Base-by-base conservation (phyloP, 64 coral and sea anemone species). In the Platygyra sinensis region DNA sequence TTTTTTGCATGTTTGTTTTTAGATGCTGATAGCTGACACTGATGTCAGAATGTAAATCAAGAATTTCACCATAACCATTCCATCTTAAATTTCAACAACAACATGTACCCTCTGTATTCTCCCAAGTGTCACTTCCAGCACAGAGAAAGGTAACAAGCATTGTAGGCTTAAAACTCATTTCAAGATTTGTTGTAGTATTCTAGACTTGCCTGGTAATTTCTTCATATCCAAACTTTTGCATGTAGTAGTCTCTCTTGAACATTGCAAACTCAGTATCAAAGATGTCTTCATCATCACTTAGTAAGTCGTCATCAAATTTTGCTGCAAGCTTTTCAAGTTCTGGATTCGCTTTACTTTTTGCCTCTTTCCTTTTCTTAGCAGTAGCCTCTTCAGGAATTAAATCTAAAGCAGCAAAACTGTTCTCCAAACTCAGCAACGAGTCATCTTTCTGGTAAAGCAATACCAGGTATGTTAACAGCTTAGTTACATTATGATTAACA, bases 261-360 rank as follows among this genome's bases (percentile, higher is more conserved):
- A 93, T 95, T 29, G 94, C 94, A 86, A 96, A 95, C 74, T 99
- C 97, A n/a, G 90, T 91, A 10, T 89, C 94, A 93, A 99, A 99
- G 16, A 74, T 77, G 80, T 90, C 93, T 28, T 88, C 91, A 52
- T 93, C 91, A 27, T 82, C 93, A 28, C 80, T 84, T 7, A 85
- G 89, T 33, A 88, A 78, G 38, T 94, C 88, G 5, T 96, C 80
- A 51, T 89, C 86, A 78, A 93, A 80, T 3, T 63, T 77, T 49
- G 63, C 52, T 5, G 67, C 91, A 36, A 93, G 91, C 64, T 93
- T 89, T 29, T 82, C 91, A 73, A 89, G 76, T 89, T 88, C 91
- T 74, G 91, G 86, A 22, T 83, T 83, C 30, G 76, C 4, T 54
- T 87, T 81, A 30, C 4, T 76, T 13, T 75, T 80, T 24, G 42